Conservation (phyloP, 1,140 invertebrate species). For the Drosophila bifasciata region DNA sequence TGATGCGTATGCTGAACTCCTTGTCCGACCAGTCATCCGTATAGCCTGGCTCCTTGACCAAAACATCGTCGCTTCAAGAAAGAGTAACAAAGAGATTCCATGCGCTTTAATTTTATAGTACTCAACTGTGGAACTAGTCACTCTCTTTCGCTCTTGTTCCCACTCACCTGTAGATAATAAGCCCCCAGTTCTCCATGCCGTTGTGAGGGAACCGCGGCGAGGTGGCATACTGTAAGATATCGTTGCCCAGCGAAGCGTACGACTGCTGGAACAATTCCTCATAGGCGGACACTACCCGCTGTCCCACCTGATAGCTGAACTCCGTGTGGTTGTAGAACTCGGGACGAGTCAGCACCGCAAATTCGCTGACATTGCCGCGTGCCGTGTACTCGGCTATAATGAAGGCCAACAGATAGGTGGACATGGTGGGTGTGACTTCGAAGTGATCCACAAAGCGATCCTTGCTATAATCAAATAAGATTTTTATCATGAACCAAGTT, state of each 20-base stretch:
- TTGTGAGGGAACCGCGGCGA: constrained; percentile 91
- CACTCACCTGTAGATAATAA: constrained; percentile 87
- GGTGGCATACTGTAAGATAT: constrained; percentile 88
- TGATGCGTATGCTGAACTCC: constrained; percentile 85
- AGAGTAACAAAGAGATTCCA: background rate
- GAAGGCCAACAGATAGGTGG: constrained; percentile 91
- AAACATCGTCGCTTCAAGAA: constrained; percentile 48
- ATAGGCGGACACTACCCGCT: constrained; percentile 84
- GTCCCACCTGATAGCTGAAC: constrained; percentile 85
- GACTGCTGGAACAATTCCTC: constrained; percentile 84
- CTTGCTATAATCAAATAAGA: constrained; percentile 27
- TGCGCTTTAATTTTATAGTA: too few relatives aligned
- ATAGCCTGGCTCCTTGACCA: constrained; percentile 52
- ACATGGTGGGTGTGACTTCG: constrained; percentile 88
- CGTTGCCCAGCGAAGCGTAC: constrained; percentile 81
- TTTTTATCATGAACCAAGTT: background rate
- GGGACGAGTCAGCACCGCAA: constrained; percentile 87
- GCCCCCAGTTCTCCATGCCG: constrained; percentile 94
- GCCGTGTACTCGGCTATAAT: constrained; percentile 89
- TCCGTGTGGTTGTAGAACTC: constrained; percentile 87
- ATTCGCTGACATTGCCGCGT: constrained; percentile 56
- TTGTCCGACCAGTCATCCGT: constrained; percentile 68
- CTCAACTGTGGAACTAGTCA: background rate
- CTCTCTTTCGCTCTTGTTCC: too few relatives aligned
- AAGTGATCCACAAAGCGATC: constrained; percentile 66